A percentile compares a stretch with the other conserved stretches of the same genome.
Conservation (phyloP, 2,888 invertebrate species). For the Eupithecia exiguata region DNA sequence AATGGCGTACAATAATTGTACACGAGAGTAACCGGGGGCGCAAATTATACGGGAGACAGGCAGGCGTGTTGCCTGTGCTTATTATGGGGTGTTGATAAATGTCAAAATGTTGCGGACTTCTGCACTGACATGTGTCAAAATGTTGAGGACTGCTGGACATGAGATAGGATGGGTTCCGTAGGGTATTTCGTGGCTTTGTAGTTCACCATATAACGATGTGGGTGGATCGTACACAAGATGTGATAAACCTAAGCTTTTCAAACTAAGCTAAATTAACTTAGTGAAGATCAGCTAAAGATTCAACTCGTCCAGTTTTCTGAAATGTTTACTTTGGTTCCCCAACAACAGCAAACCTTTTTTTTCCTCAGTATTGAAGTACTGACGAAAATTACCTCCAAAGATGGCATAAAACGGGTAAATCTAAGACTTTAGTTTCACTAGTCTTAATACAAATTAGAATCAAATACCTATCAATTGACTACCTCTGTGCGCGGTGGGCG, state of each 20-base stretch:
- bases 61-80: conserved; percentile 50
- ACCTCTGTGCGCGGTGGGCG: too few species aligned
- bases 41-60: conserved; percentile 53
- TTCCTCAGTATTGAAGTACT: too few species aligned
- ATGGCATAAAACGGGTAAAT: too few species aligned
- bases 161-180: neutral
- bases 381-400: too few species aligned
- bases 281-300: neutral
- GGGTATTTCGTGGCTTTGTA: neutral
- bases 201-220: neutral
- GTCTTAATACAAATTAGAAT: too few species aligned
- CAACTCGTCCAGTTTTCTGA: neutral
- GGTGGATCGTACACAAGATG: neutral
- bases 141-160: neutral
- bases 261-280: neutral
- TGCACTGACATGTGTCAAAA: conserved; percentile 5
- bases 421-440: too few species aligned
- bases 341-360: too few species aligned
- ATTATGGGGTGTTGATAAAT: conserved; percentile 62
- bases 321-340: too few species aligned
- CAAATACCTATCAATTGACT: too few species aligned
- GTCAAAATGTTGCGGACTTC: conserved; percentile 52
- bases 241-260: neutral
- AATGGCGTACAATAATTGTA: conserved; percentile 55
- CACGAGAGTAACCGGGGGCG: conserved; percentile 59